These are phyloP conservation scores for Burhinus bistriatus DNA, from an alignment of 2,113 vertebrate genomes.

Conservation along the genomic window DNA sequence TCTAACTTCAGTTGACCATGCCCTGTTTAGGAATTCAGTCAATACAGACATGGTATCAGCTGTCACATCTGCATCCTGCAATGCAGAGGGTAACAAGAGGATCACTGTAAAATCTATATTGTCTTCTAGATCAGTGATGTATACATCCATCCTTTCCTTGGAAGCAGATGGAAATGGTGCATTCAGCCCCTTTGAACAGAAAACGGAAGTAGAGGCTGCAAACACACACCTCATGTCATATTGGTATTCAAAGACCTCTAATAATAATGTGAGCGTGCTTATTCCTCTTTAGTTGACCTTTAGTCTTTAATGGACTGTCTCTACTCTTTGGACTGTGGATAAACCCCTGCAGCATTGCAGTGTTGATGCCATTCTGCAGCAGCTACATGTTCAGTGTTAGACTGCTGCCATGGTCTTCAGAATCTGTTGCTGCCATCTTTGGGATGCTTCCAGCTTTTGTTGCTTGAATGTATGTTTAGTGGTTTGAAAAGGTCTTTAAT, in stretches of 20 bases:
- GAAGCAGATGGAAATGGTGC: neutral
- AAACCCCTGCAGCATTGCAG: neutral
- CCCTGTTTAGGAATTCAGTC: neutral
- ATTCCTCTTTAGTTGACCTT: neutral
- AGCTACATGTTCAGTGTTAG: neutral
- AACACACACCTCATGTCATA: neutral
- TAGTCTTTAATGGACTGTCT: neutral
- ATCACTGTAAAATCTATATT: neutral
- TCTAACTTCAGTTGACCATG: neutral
- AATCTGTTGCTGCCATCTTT: neutral
- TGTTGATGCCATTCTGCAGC: neutral
- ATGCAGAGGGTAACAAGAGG: neutral
- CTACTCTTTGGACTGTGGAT: neutral
- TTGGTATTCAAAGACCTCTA: neutral
- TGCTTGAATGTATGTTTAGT: neutral
- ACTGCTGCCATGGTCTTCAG: neutral
- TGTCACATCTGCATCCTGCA: neutral
- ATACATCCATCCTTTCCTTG: neutral
- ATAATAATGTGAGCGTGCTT: neutral
- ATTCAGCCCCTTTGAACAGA: neutral
- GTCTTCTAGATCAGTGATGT: neutral
- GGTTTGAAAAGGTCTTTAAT: neutral
- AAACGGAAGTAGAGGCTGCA: neutral
- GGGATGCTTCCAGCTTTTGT: neutral
- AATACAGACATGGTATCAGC: neutral